phyloP scores from a whole-genome alignment of 37 sponge, comb jelly and placozoan species.

The Aplysina aerophoba region DNA sequence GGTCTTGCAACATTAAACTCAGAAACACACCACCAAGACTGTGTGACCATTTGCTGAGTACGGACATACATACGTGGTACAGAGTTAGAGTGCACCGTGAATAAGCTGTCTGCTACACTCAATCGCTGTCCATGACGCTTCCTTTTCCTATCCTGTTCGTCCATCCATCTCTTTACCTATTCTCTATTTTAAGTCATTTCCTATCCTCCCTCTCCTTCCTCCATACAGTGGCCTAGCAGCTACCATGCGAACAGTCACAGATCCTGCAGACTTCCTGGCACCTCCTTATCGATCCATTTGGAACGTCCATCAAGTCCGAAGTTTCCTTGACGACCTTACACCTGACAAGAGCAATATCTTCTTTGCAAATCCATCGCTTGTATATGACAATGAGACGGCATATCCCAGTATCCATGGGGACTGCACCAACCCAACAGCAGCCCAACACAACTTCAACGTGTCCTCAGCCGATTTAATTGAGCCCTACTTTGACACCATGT shows the following conservation, averaged over 20 bases:
- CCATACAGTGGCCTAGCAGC: conserved; percentile 38
- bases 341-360: conserved; percentile 58
- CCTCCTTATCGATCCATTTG: conserved; percentile 50
- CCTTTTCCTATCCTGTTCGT: too few species aligned
- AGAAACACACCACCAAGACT: too few species aligned
- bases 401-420: background rate
- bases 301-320: conserved; percentile 29
- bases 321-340: conserved; percentile 14
- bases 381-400: background rate
- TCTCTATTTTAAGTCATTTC: too few species aligned
- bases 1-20: too few species aligned
- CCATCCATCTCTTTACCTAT: too few species aligned
- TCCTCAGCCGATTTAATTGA: conserved; percentile 47
- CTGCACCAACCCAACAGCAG: background rate
- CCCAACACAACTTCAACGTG: background rate
- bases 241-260: conserved; percentile 48
- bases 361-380: conserved; percentile 41
- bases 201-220: background rate
- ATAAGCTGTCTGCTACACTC: too few species aligned
- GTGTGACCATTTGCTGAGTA: too few species aligned
- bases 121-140: too few species aligned
- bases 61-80: too few species aligned
- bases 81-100: too few species aligned
- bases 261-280: conserved; percentile 74
- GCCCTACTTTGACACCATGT: conserved; percentile 53